phyloP scores from a whole-genome alignment of 2,797 vertebrate genomes.

The Basileuterus tristriatus region DNA sequence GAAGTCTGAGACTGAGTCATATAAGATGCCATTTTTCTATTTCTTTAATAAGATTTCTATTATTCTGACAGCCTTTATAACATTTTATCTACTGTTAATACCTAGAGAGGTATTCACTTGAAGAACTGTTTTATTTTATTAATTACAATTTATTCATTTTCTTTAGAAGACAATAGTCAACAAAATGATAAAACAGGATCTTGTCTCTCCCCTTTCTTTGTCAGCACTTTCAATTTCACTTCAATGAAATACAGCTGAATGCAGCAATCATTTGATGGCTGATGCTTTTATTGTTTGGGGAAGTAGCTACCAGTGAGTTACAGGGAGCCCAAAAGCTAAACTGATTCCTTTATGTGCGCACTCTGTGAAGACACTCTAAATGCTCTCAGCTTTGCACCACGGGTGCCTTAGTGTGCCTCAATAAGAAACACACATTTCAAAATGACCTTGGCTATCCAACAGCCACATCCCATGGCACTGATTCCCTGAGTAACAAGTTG shows the following conservation, averaged over 20 bases:
- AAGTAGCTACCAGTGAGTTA: neutral
- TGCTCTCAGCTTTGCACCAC: neutral
- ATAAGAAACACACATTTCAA: neutral
- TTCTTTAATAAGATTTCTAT: neutral
- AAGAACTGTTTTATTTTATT: neutral
- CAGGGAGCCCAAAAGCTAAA: neutral
- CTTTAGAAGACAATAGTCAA: neutral
- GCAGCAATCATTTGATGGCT: neutral
- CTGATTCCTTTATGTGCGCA: neutral
- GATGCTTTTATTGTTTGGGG: constrained; percentile 3
- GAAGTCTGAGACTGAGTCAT: neutral
- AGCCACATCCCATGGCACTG: neutral
- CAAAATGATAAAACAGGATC: neutral
- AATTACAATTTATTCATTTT: neutral
- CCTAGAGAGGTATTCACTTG: neutral
- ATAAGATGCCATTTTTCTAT: neutral
- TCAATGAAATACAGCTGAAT: neutral
- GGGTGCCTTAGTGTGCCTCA: neutral
- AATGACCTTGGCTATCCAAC: neutral
- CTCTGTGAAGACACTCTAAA: neutral
- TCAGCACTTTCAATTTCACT: neutral
- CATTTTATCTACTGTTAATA: neutral
- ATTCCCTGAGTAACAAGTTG: neutral
- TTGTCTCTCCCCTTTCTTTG: neutral
- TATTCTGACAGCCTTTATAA: neutral